Base-by-base conservation (phyloP, 2,888 invertebrate genomes). In the Antheraea yamamai region DNA sequence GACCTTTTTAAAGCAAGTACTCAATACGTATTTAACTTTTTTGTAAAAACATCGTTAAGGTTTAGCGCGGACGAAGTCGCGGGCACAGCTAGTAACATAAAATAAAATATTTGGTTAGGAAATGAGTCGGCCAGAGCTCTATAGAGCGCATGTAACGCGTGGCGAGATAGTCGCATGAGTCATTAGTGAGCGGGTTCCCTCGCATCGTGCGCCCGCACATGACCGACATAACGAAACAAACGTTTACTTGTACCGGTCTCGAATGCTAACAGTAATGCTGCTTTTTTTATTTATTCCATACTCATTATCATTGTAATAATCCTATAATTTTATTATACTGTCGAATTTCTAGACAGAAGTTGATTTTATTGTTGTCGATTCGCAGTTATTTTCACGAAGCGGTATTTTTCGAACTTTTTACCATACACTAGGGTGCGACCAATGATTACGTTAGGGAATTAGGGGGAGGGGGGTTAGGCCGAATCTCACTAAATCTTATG, bases 101-200 rank as follows among this genome's bases (percentile, higher is more conserved):
- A n/a, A n/a, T n/a, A n/a, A n/a, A n/a, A 39, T 7, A 39, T 26
- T 26, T 64, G 18, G 4, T 68, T 66, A 30, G 26, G 66, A 66
- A 66, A 68, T 39, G 30, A 35, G 39, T 68, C 20, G 26, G n/a
- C 58, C n/a, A 26, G 64, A 26, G 64, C 64, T 12, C n/a, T 7
- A 4, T 10, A 16, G n/a, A n/a, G 58, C 58, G n/a, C n/a, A 18
- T 14, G 64, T 3, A 64, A 64, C 64, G 68, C 68, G 39, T 39
- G 39, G 66, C 26, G 26, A 23, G 64, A 66, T 66, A 18, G 64
- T 12, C 20, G 35, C 8, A 39, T 68, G 68, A 68, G 68, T 76
- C 70, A 61, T 64, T 71, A 71, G 77, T 18, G 35, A 68, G 68
- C 68, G 68, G 68, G 23, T 68, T 68, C 78, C 82, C 80, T 79